Evolutionary conservation across 2,888 invertebrate species (phyloP).

Genomic region (Hydriomena furcata): DNA sequence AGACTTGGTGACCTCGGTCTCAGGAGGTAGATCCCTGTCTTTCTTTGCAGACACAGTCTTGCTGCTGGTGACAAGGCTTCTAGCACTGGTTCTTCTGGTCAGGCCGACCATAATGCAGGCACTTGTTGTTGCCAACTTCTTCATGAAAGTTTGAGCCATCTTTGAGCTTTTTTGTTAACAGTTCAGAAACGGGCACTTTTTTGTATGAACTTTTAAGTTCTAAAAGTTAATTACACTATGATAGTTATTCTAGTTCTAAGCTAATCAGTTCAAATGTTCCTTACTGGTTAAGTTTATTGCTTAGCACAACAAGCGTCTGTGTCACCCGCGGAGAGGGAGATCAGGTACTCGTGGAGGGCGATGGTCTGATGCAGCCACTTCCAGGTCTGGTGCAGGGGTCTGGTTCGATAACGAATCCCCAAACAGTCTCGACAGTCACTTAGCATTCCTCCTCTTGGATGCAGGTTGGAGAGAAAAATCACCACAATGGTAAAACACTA

Average conservation of each 20-base stretch:
- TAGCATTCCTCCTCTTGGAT: slow-evolving; percentile 84
- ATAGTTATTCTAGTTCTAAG: slow-evolving; percentile 22
- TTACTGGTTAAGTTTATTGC: slow-evolving; percentile 54
- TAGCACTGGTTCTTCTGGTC: slow-evolving; percentile 64
- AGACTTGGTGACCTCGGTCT: slow-evolving; percentile 88
- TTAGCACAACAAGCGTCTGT: slow-evolving; percentile 79
- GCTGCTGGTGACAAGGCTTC: slow-evolving; percentile 56
- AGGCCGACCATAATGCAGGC: slow-evolving; percentile 68
- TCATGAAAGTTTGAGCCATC: slow-evolving; percentile 79
- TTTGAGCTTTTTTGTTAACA: slow-evolving; percentile 44
- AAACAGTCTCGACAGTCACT: slow-evolving; percentile 92
- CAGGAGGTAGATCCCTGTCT: slow-evolving; percentile 57
- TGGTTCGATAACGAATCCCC: slow-evolving; percentile 94
- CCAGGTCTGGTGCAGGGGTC: slow-evolving; percentile 95
- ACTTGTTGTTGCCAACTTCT: slow-evolving; percentile 65
- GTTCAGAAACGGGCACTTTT: slow-evolving; percentile 71
- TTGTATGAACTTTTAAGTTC: slow-evolving; percentile 72
- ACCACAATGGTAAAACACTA: slow-evolving; percentile 56
- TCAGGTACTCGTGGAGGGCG: slow-evolving; percentile 93
- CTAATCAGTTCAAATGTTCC: slow-evolving; percentile 55
- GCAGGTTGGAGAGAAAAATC: slow-evolving; percentile 75
- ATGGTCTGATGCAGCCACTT: slow-evolving; percentile 97
- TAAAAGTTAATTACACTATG: slow-evolving; percentile 60
- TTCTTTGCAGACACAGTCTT: slow-evolving; percentile 54
- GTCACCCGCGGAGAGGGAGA: slow-evolving; percentile 90